A percentile compares a stretch with the other conserved stretches of the same genome.
Evolutionary conservation across 1,140 invertebrate species (phyloP).

Genomic region (Limonius californicus): DNA sequence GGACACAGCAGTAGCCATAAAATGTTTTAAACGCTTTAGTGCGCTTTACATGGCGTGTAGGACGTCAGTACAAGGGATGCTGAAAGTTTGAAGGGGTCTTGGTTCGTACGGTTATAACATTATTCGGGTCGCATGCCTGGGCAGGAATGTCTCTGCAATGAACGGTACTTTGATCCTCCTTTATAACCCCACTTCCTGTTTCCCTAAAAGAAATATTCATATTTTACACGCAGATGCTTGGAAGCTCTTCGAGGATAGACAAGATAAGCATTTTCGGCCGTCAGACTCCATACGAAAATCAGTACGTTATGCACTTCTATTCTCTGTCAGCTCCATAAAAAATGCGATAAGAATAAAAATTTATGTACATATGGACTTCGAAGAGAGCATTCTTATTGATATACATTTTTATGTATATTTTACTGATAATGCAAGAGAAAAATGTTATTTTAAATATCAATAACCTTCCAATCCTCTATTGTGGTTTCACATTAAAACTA

Average conservation of each 20-base stretch:
- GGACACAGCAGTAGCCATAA: no score
- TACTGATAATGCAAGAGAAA: no score
- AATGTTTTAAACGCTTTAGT: no score
- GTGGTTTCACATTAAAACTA: no score
- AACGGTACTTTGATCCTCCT: conserved; percentile 13
- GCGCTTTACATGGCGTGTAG: neutral
- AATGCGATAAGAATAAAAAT: conserved; percentile 6
- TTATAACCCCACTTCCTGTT: conserved; percentile 9
- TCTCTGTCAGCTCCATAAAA: neutral
- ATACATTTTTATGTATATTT: no score
- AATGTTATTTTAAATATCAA: no score
- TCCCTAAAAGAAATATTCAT: conserved; percentile 12
- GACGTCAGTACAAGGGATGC: neutral
- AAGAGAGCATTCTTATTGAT: no score
- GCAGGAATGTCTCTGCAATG: conserved; percentile 19
- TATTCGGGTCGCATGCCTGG: conserved; percentile 16
- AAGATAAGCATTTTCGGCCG: neutral
- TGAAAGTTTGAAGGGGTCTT: neutral
- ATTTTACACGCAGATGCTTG: conserved; percentile 12
- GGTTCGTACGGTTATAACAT: conserved; percentile 11
- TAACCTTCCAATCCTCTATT: no score
- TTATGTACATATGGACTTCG: no score
- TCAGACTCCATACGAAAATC: conserved; percentile 6
- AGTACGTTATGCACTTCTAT: neutral
- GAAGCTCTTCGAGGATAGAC: neutral